A percentile compares a stretch with the other conserved stretches of the same genome.
Evolutionary conservation across 2,113 vertebrate genomes (phyloP).

Genomic region (Corythaixoides concolor): DNA sequence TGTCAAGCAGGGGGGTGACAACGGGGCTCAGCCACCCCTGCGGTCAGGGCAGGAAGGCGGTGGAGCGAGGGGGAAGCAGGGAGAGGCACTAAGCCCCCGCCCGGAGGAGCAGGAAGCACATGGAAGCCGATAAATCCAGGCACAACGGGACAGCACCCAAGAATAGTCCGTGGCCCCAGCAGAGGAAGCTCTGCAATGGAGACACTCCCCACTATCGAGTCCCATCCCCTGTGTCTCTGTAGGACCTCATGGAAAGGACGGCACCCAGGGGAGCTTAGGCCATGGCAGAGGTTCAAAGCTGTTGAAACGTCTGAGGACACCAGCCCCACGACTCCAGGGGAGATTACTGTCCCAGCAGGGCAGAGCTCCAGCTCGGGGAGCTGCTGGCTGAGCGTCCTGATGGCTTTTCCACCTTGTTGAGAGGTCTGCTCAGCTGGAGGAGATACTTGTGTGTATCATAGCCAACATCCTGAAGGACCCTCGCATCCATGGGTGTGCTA

Average conservation of each 20-base stretch:
- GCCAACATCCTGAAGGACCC: fast-evolving
- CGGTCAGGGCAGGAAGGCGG: neutral
- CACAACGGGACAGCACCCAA: neutral
- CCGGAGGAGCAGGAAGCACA: neutral
- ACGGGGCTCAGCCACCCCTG: neutral
- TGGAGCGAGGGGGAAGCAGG: fast-evolving
- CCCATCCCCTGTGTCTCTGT: fast-evolving
- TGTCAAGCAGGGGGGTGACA: neutral
- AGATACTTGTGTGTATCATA: neutral
- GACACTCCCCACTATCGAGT: fast-evolving
- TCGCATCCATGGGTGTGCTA: fast-evolving
- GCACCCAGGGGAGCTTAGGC: neutral
- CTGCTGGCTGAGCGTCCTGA: neutral
- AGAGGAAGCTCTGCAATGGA: neutral
- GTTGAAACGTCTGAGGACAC: neutral
- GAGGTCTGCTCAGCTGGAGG: neutral
- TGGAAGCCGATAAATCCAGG: slow-evolving; percentile 2
- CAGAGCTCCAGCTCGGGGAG: neutral
- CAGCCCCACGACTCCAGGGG: neutral
- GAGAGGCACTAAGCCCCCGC: neutral
- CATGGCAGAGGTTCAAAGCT: neutral
- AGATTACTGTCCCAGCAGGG: fast-evolving
- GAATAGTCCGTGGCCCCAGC: neutral
- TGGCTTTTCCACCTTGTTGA: neutral
- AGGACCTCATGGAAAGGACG: neutral